A percentile compares a stretch with the other conserved stretches of the same genome.
Conservation (phyloP, 2,113 vertebrate species). For the Abramis brama region DNA sequence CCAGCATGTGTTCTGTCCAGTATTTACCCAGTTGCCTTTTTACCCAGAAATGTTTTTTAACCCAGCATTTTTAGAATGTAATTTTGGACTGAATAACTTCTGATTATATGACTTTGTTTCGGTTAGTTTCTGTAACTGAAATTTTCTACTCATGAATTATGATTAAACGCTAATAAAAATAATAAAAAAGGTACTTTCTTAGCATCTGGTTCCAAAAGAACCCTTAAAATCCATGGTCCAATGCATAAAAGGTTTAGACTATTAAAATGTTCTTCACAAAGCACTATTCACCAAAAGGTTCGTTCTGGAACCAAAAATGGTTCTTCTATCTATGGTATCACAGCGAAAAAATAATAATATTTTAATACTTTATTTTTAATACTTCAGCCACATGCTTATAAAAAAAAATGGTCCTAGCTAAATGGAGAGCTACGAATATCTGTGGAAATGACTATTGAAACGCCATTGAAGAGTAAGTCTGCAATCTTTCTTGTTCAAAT, state of each 20-base stretch:
- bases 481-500: background rate
- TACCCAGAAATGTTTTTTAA: no score
- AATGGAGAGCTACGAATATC: background rate
- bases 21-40: no score
- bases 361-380: background rate
- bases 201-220: background rate
- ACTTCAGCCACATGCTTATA: background rate
- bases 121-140: no score
- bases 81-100: background rate
- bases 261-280: background rate
- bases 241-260: background rate
- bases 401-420: background rate
- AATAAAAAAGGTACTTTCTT: background rate
- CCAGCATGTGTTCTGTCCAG: no score
- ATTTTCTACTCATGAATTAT: background rate
- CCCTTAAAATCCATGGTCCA: background rate
- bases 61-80: no score
- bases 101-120: background rate
- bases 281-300: background rate
- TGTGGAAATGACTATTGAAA: background rate
- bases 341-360: no score
- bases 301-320: background rate
- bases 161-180: background rate
- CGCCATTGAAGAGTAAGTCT: background rate
- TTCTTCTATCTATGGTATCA: background rate